Evolutionary conservation across 37 sponge, comb jelly and placozoan genomes (phyloP).

Genomic region (Chondrosia reniformis): DNA sequence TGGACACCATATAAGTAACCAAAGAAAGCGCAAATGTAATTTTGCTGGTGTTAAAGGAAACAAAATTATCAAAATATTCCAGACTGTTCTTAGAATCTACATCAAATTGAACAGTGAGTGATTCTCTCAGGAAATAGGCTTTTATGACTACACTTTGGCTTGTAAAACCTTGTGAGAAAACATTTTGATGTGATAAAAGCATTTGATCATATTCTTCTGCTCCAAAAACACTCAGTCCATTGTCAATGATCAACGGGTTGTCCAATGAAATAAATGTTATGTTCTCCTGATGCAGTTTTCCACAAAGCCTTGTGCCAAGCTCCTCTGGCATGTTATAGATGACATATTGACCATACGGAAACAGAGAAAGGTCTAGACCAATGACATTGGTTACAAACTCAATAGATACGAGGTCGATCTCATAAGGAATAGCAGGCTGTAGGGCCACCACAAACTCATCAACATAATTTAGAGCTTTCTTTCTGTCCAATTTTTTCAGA

Average conservation of each 20-base stretch:
- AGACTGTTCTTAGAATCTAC: not conserved
- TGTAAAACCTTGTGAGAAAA: not conserved
- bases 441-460: not conserved
- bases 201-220: not conserved
- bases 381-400: not conserved
- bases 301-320: not conserved
- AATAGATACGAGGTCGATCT: not conserved
- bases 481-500: too few species aligned
- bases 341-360: slow-evolving; percentile 2
- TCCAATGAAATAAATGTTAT: not conserved
- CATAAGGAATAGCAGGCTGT: not conserved
- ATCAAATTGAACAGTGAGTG: not conserved
- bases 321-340: not conserved
- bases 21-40: not conserved
- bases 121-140: not conserved
- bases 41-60: not conserved
- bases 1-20: not conserved
- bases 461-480: not conserved
- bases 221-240: not conserved
- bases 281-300: not conserved
- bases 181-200: not conserved
- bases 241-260: not conserved
- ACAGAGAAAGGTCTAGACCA: not conserved
- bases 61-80: not conserved
- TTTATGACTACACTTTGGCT: too few species aligned